These are phyloP conservation scores for Lemur catta DNA, from an alignment of 2,797 vertebrate species.

Conservation along the genomic window DNA sequence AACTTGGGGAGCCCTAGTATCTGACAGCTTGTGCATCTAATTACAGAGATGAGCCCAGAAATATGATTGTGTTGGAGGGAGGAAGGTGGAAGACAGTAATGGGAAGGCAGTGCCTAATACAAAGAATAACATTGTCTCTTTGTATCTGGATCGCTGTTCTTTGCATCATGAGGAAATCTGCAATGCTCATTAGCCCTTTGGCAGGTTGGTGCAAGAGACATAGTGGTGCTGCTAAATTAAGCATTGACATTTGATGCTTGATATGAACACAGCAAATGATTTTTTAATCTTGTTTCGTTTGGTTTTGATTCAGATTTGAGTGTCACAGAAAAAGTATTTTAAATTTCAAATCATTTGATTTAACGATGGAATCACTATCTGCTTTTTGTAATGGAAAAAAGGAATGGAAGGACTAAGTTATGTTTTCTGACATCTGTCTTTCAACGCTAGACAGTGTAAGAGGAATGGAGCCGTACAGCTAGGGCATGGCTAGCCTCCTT, in stretches of 20 bases:
- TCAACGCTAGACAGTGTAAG: neutral
- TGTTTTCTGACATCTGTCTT: neutral
- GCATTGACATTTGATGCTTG: neutral
- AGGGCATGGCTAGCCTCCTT: neutral
- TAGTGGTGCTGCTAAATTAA: neutral
- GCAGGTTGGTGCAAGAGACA: neutral
- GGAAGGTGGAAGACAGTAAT: conserved; percentile 58
- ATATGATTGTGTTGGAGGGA: neutral
- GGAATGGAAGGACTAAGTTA: neutral
- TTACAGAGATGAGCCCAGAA: conserved; percentile 81
- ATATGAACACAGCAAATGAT: neutral
- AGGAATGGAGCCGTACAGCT: neutral
- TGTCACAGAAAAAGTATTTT: neutral
- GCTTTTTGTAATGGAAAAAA: neutral
- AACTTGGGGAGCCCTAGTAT: conserved; percentile 63
- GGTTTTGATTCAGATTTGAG: neutral
- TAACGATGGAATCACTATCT: neutral
- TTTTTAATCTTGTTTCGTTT: neutral
- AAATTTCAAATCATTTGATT: conserved; percentile 6
- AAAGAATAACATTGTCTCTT: conserved; percentile 79
- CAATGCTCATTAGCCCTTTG: conserved; percentile 71
- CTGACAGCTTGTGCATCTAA: conserved; percentile 80
- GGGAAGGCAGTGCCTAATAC: conserved; percentile 79
- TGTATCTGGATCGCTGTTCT: conserved; percentile 73
- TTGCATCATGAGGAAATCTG: conserved; percentile 48